phyloP scores from a whole-genome alignment of 2,888 invertebrate genomes.

The Hydrotaea diabolus region DNA sequence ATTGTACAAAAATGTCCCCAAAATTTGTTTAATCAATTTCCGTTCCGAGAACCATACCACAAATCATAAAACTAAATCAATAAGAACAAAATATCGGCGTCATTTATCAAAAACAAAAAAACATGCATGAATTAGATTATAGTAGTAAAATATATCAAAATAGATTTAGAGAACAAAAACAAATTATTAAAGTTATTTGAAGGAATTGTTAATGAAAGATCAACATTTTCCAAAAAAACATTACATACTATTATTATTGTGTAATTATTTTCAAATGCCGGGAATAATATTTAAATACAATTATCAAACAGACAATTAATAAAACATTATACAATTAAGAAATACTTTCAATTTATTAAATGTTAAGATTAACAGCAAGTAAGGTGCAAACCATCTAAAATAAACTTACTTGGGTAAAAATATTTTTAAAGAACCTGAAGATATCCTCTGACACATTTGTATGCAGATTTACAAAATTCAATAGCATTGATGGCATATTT shows the following conservation, averaged over 20 bases:
- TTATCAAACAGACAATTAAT: neutral
- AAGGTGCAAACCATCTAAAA: constrained; percentile 19
- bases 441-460: constrained; percentile 20
- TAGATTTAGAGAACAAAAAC: constrained; percentile 17
- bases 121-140: constrained; percentile 54
- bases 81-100: constrained; percentile 19
- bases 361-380: constrained; percentile 46
- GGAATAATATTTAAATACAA: constrained; percentile 58
- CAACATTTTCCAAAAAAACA: constrained; percentile 56
- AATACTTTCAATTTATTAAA: constrained; percentile 57
- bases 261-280: constrained; percentile 58
- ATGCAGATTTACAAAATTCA: neutral
- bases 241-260: constrained; percentile 20
- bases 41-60: no score
- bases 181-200: constrained; percentile 43
- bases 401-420: neutral
- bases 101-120: constrained; percentile 11
- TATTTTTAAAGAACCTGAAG: constrained; percentile 21
- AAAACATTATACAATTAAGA: constrained; percentile 20
- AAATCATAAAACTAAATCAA: neutral
- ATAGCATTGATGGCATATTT: constrained; percentile 32
- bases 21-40: no score
- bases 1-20: no score
- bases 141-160: constrained; percentile 57
- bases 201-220: constrained; percentile 61